Conservation (phyloP, 2,113 vertebrate species). For the Myocastor coypus region DNA sequence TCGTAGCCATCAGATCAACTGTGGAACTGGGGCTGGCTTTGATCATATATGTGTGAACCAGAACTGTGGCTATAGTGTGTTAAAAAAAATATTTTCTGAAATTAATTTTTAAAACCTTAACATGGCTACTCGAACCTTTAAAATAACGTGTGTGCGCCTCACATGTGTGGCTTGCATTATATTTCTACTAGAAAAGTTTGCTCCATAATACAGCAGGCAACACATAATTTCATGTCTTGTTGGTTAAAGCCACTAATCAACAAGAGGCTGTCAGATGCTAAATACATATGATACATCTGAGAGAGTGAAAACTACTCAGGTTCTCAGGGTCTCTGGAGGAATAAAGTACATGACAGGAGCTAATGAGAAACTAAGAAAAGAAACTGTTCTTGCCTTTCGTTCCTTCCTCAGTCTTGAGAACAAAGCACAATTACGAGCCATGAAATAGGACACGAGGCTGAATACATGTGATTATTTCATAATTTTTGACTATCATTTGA, state of each 20-base stretch:
- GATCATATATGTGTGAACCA: neutral
- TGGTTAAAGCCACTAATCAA: slow-evolving; percentile 8
- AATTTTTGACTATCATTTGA: slow-evolving; percentile 25
- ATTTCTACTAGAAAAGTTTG: slow-evolving; percentile 5
- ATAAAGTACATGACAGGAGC: neutral
- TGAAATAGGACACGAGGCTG: neutral
- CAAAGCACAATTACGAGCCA: neutral
- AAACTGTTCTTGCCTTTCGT: neutral
- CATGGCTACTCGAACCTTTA: slow-evolving; percentile 9
- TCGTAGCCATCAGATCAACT: neutral
- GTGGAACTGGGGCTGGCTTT: neutral
- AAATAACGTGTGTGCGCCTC: neutral
- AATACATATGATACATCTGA: neutral
- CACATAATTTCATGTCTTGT: neutral
- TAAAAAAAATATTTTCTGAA: slow-evolving; percentile 45
- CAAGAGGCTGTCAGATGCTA: neutral
- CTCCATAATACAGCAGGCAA: neutral
- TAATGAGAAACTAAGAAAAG: slow-evolving; percentile 7
- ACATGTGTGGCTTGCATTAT: neutral
- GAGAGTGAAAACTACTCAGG: neutral
- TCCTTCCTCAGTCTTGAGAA: neutral
- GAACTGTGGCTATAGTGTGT: neutral
- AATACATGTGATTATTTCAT: slow-evolving; percentile 25
- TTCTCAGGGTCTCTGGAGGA: neutral
- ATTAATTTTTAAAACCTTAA: slow-evolving; percentile 1